Evolutionary conservation across 2,888 invertebrate species (phyloP).

Genomic region (Apotomis turbidana): DNA sequence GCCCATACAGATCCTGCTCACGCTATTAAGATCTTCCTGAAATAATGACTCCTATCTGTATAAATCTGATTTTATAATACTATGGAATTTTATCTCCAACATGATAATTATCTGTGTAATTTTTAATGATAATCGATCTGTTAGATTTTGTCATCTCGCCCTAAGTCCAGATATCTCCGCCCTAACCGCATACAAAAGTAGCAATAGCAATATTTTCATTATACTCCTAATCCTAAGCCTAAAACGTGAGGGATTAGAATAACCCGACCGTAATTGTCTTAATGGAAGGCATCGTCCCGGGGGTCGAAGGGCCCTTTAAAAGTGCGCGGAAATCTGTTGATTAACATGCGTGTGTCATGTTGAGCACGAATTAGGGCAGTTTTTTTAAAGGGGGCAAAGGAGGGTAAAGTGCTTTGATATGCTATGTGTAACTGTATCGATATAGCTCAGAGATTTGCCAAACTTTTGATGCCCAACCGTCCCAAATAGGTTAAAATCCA

Average conservation of each 20-base stretch:
- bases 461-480: too few relatives aligned
- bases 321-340: constrained; percentile 36
- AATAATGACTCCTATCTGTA: too few relatives aligned
- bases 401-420: constrained; percentile 1
- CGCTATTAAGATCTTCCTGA: too few relatives aligned
- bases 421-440: neutral
- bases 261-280: constrained; percentile 34
- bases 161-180: neutral
- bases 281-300: constrained; percentile 34
- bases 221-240: constrained; percentile 11
- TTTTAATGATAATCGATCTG: too few relatives aligned
- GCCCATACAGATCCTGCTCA: too few relatives aligned
- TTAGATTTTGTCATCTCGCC: too few relatives aligned
- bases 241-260: constrained; percentile 37
- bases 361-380: constrained; percentile 5
- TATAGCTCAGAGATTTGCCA: too few relatives aligned
- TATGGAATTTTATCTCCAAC: too few relatives aligned
- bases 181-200: constrained; percentile 4
- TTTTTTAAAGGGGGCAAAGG: constrained; percentile 2
- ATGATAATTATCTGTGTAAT: too few relatives aligned
- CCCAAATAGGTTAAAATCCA: too few relatives aligned
- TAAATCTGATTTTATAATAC: too few relatives aligned
- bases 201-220: constrained; percentile 25
- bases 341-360: constrained; percentile 32
- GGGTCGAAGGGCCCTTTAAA: constrained; percentile 37